Conservation (phyloP, 2,797 vertebrate genomes). For the Stomatorhinus walkeri region DNA sequence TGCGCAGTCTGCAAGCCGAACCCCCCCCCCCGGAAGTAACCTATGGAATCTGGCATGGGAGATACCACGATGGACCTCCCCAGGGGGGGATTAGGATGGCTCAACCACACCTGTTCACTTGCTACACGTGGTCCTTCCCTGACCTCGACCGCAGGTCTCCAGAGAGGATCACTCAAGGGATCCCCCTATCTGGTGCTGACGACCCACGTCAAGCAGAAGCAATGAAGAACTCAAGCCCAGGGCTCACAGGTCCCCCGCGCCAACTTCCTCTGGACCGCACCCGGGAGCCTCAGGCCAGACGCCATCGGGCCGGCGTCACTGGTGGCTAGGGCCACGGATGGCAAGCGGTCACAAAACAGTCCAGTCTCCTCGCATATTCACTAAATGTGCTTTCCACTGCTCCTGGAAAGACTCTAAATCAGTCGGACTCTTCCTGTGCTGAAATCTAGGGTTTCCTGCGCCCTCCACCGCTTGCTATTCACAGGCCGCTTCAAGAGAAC, state of each 20-base stretch:
- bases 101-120: neutral
- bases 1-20: neutral
- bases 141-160: neutral
- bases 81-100: neutral
- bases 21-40: neutral
- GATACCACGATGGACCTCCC: neutral
- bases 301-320: neutral
- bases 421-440: slow-evolving; percentile 6
- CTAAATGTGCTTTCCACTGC: neutral
- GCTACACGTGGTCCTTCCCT: neutral
- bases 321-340: neutral
- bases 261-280: neutral
- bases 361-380: neutral
- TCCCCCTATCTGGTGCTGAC: neutral
- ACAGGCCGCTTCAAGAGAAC: neutral
- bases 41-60: neutral
- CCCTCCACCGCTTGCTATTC: neutral
- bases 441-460: slow-evolving; percentile 1
- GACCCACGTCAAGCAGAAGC: neutral
- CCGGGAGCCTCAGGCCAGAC: neutral
- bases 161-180: neutral
- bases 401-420: slow-evolving; percentile 12
- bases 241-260: neutral
- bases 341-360: neutral
- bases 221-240: neutral